These are phyloP conservation scores for Heterocephalus glaber DNA, from an alignment of 2,113 vertebrate species.

Conservation along the genomic window DNA sequence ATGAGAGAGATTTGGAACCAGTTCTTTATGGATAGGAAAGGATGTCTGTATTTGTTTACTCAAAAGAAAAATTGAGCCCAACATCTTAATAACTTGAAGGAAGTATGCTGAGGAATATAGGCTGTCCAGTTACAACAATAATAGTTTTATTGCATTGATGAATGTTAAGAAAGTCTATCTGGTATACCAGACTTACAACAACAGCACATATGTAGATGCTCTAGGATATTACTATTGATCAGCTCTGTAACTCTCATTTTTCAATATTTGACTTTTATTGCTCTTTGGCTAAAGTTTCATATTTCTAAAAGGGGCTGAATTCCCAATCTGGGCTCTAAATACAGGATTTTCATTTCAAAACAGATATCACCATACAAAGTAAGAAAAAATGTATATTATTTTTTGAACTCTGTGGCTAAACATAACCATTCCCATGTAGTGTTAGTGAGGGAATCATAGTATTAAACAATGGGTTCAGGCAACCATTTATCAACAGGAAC, in stretches of 20 bases:
- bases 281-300: conserved; percentile 5
- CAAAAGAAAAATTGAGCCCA: neutral
- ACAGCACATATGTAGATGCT: neutral
- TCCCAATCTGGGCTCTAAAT: neutral
- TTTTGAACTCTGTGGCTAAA: neutral
- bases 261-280: neutral
- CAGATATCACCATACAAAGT: neutral
- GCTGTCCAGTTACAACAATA: neutral
- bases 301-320: neutral
- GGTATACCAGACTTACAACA: neutral
- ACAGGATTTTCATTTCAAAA: conserved; percentile 28
- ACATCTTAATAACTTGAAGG: conserved; percentile 30
- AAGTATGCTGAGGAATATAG: neutral
- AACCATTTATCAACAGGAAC: neutral
- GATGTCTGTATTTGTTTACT: neutral
- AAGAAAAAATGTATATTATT: neutral
- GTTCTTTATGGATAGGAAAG: neutral
- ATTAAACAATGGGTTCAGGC: neutral
- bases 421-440: neutral
- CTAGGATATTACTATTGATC: neutral
- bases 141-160: neutral
- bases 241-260: neutral
- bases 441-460: neutral
- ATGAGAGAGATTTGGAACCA: neutral
- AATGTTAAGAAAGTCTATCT: neutral